Conservation (phyloP, 2,888 invertebrate genomes). For the Drosophila macrothrix region DNA sequence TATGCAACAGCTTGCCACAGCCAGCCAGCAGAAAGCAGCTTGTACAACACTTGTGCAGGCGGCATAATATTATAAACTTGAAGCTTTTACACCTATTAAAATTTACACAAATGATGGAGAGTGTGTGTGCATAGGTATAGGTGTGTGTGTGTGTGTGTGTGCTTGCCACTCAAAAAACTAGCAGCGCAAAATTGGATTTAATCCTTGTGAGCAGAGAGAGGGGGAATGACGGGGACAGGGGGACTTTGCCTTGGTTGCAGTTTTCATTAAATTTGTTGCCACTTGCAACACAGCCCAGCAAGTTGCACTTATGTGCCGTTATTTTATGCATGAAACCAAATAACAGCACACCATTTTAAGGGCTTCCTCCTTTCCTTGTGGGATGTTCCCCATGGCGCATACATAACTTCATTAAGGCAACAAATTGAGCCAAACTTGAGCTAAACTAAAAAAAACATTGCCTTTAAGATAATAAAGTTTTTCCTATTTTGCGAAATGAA, state of each 20-base stretch:
- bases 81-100: slow-evolving; percentile 73
- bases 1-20: slow-evolving; percentile 72
- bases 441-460: neutral
- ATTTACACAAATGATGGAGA: slow-evolving; percentile 49
- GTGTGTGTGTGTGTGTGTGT: slow-evolving; percentile 23
- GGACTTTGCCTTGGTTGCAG: slow-evolving; percentile 47
- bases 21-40: neutral
- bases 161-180: slow-evolving; percentile 68
- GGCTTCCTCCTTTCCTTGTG: slow-evolving; percentile 43
- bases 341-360: slow-evolving; percentile 60
- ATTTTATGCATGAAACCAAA: slow-evolving; percentile 80
- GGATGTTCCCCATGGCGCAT: slow-evolving; percentile 25
- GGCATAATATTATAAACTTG: slow-evolving; percentile 73
- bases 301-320: slow-evolving; percentile 69
- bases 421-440: slow-evolving; percentile 54
- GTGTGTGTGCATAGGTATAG: slow-evolving; percentile 11
- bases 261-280: slow-evolving; percentile 69
- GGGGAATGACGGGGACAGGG: neutral
- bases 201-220: slow-evolving; percentile 31
- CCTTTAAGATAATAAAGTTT: neutral
- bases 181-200: slow-evolving; percentile 73
- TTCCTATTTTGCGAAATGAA: neutral
- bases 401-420: slow-evolving; percentile 70
- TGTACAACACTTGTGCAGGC: slow-evolving; percentile 48
- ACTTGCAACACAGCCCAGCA: slow-evolving; percentile 36